Base-by-base conservation (phyloP, 2,797 vertebrate genomes). In the Acipenser ruthenus region DNA sequence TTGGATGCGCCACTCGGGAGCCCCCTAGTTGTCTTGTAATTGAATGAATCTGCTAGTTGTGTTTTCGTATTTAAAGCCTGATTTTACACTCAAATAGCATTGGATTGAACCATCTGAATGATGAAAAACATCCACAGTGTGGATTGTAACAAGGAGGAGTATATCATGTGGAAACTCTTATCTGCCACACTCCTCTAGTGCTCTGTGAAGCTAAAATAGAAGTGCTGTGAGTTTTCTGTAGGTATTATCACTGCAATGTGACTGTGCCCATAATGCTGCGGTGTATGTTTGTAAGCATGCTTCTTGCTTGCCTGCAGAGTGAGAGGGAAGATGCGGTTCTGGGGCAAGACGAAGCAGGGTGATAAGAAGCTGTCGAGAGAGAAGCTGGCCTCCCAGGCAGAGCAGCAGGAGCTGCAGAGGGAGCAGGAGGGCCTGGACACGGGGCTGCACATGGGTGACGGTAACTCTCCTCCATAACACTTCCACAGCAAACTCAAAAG, bases 281-380 rank as follows among this genome's bases (percentile, higher is more conserved):
- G 23, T 37, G 23, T 37, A 37, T 37, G 4, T 65, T 50, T 56
- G n/a, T 37, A 37, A 37, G 23, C 23, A 37, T 37, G 23, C 23
- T 37, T 37, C 23, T 50, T 67, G 50, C 60, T 6, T 62, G 49
- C 59, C 65, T 23, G 8, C 74, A 91, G 89, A 83, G 82, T 86
- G 69, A 91, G 90, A 83, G 88, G 90, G 51, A 98, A 89, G 82
- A 98, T 97, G 90, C 93, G 89, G 58, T 99, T 99, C 83, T 99
- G 97, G 97, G 88, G 84, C 10, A 99, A 98, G 75, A 85, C 87
- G 47, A 98, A 91, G 76, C 89, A 94, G 0, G 88, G 89, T 0
- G 95, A 98, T n/a, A 99, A 98, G 83, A 97, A 95, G 78, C 70
- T 74, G 0, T 72, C 87, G 5, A 83, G 90, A 73, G 90, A 93